Base-by-base conservation (phyloP, 2,113 vertebrate genomes). In the Chauna torquata region DNA sequence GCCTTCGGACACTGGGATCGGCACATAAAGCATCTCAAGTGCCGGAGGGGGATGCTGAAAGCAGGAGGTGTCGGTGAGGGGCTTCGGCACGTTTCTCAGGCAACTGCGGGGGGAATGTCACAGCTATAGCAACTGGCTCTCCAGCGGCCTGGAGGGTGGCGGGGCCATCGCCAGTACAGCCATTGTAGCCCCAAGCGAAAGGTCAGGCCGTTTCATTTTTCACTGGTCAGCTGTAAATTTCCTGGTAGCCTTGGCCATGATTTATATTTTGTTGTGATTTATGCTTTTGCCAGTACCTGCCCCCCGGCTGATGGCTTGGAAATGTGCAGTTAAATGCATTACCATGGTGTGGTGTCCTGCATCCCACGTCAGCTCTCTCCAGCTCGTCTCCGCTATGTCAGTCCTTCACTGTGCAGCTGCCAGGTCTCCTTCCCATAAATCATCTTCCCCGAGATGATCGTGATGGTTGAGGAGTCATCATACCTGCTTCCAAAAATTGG, bases 61-160 rank as follows among this genome's bases (percentile, higher is more conserved):
- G 88, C 27, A 3, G 90, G 86, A 66, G 52, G 44, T 66, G 91
- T 47, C 9, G 7, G 19, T 69, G 44, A 66, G 55, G 16, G 83
- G 44, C 87, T 95, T 81, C 22, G 2, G 59, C 58, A 91, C 47
- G 94, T 91, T 88, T 92, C 95, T 96, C 50, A 68, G 92, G 93
- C 93, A 96, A 89, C 90, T 86, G 81, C 22, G 3, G 70, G 42
- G 95, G 80, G 86, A 94, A 92, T 91, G 83, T 74, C 84, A 57
- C 74, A 78, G 58, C 91, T 66, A 62, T 38, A 72, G 76, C 58
- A 92, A 79, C 64, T 71, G 82, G 62, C 64, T 91, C 86, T 92
- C 82, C 71, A 84, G 86, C 3, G 1, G 71, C 42, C 58, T 3
- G 2, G 15, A 49, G 85, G 58, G 57, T 54, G 70, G 79, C 2